Base-by-base conservation (phyloP, 2,888 invertebrate species). In the Thysanoteuthis rhombus region DNA sequence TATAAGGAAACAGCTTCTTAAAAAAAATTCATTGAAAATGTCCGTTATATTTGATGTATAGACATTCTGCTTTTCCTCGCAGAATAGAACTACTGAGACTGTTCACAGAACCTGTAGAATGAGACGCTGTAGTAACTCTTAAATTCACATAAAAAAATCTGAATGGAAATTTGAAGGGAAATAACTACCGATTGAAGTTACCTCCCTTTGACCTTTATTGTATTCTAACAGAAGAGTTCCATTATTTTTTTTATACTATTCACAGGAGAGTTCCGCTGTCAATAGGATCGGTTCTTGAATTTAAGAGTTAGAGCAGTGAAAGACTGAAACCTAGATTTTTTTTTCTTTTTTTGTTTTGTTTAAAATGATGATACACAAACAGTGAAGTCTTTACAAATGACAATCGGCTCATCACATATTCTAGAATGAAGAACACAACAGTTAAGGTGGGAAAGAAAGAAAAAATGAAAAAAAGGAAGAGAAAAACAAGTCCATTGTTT, bases 361-460 rank as follows among this genome's bases (percentile, higher is more conserved):
- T 75, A 10, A 75, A 75, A 75, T 75, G 75, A 75, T 75, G 92
- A 39, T 45, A 45, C 42, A 92, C 92, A 92, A 92, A 92, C 92
- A 92, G n/a, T 92, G 92, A 32, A 75, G 75, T 92, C 45, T 45
- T 92, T 45, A 92, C 92, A 92, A 91, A 92, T 92, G 45, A 92
- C 92, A 92, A 45, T 40, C 45, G 92, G 45, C 92, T 92, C 45
- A 92, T 40, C n/a, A 92, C 92, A 42, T 75, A 75, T n/a, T 92
- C 40, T 92, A 45, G 91, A 91, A 91, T 38, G 91, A 91, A 92
- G 42, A 91, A 91, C 91, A 92, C 92, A 92, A 92, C 92, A 92
- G 39, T 45, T 92, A 92, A 32, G 45, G 42, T 32, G 40, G 92
- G 32, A 92, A 92, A 45, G 45, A 92, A 75, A 36, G 36, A 75